Evolutionary conservation across 2,888 invertebrate genomes (phyloP).

Genomic region (Drosophila imparisetae): DNA sequence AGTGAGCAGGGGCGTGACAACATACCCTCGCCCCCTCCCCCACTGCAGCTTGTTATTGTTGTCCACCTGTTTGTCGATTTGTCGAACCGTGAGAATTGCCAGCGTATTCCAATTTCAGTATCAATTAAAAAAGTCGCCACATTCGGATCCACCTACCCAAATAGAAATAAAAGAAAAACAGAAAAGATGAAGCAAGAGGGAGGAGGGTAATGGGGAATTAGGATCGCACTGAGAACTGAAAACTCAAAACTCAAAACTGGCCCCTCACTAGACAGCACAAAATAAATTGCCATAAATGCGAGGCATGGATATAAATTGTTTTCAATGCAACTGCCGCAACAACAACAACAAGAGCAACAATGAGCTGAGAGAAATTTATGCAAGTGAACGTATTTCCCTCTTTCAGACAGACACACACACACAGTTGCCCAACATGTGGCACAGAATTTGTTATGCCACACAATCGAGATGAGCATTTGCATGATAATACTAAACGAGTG

Average conservation of each 20-base stretch:
- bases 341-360: constrained; percentile 32
- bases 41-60: constrained; percentile 7
- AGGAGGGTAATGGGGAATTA: not conserved
- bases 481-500: constrained; percentile 32
- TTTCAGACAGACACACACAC: constrained; percentile 20
- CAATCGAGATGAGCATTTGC: constrained; percentile 25
- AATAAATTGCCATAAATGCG: constrained; percentile 75
- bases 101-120: constrained; percentile 19
- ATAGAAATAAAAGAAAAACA: constrained; percentile 1
- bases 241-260: constrained; percentile 26
- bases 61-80: constrained; percentile 47
- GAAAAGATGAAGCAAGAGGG: constrained; percentile 17
- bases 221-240: constrained; percentile 22
- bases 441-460: constrained; percentile 44
- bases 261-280: constrained; percentile 51
- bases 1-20: constrained; percentile 27
- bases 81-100: constrained; percentile 43
- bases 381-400: constrained; percentile 64
- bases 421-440: constrained; percentile 48
- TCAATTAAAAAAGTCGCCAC: constrained; percentile 57
- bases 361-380: constrained; percentile 61
- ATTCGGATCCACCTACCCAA: constrained; percentile 39
- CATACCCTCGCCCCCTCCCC: constrained; percentile 1
- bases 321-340: constrained; percentile 71
- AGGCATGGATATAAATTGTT: constrained; percentile 76